Conservation (phyloP, 2,888 invertebrate species). For the Noctuana brunneofusca region DNA sequence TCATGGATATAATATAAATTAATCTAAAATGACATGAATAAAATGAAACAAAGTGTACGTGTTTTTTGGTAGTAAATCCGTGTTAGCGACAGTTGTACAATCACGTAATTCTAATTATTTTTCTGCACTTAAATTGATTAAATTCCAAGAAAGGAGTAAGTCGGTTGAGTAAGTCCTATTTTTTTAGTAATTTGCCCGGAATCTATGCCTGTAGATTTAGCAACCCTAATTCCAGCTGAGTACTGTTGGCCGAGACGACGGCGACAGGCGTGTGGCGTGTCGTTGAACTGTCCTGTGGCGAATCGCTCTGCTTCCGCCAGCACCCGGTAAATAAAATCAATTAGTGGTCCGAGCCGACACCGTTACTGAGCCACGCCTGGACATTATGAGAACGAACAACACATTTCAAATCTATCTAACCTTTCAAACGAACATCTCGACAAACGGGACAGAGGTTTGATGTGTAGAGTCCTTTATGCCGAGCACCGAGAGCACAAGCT, state of each 20-base stretch:
- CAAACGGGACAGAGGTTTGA: background rate
- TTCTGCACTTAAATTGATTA: too few relatives aligned
- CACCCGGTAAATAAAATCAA: constrained; percentile 67
- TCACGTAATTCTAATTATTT: too few relatives aligned
- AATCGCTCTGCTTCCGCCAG: constrained; percentile 66
- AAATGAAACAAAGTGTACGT: too few relatives aligned
- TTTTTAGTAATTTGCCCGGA: too few relatives aligned
- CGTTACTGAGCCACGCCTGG: constrained; percentile 49
- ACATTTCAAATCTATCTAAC: constrained; percentile 17
- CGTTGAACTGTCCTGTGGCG: constrained; percentile 70
- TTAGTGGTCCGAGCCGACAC: constrained; percentile 56
- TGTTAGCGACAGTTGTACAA: too few relatives aligned
- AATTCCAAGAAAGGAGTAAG: too few relatives aligned
- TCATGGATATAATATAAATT: too few relatives aligned
- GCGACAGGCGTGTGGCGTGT: constrained; percentile 49
- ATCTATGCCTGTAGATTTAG: too few relatives aligned
- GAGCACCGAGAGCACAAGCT: background rate
- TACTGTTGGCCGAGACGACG: constrained; percentile 46
- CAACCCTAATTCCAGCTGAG: background rate
- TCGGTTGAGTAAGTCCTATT: too few relatives aligned
- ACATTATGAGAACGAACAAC: constrained; percentile 40
- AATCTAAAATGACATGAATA: too few relatives aligned
- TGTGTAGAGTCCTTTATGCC: background rate
- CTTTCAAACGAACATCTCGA: background rate
- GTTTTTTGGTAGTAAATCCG: too few relatives aligned